These are phyloP conservation scores for Cephus rjabovi DNA, from an alignment of 2,888 invertebrate species.

Conservation along the genomic window DNA sequence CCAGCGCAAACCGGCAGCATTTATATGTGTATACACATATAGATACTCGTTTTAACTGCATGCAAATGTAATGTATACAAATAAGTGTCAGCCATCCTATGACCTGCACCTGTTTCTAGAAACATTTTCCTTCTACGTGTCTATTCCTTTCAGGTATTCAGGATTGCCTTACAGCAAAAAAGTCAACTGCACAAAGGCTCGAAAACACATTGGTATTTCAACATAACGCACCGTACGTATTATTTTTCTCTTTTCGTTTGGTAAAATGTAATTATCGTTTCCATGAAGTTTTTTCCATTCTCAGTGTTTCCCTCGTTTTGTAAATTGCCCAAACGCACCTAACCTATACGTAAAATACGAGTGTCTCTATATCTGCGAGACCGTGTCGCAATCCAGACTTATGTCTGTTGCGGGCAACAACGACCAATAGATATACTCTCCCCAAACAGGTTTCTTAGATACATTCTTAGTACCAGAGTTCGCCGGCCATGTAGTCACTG, in stretches of 20 bases:
- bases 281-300: not conserved
- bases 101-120: not conserved
- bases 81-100: not conserved
- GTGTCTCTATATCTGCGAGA: not conserved
- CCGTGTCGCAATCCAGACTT: not conserved
- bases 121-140: not conserved
- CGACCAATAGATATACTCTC: constrained; percentile 24
- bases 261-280: not conserved
- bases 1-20: not conserved
- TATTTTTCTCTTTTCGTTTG: not conserved
- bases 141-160: not conserved
- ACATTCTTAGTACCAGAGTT: constrained; percentile 36
- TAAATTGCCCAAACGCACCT: not conserved
- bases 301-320: not conserved
- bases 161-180: not conserved
- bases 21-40: not conserved
- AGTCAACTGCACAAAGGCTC: not conserved
- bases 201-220: not conserved
- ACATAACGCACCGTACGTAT: not conserved
- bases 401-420: constrained; percentile 1
- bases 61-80: constrained; percentile 4
- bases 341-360: not conserved
- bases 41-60: not conserved
- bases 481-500: constrained; percentile 19
- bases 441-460: constrained; percentile 51